Evolutionary conservation across 2,797 vertebrate genomes (phyloP).

Genomic region (Echeneis naucrates): DNA sequence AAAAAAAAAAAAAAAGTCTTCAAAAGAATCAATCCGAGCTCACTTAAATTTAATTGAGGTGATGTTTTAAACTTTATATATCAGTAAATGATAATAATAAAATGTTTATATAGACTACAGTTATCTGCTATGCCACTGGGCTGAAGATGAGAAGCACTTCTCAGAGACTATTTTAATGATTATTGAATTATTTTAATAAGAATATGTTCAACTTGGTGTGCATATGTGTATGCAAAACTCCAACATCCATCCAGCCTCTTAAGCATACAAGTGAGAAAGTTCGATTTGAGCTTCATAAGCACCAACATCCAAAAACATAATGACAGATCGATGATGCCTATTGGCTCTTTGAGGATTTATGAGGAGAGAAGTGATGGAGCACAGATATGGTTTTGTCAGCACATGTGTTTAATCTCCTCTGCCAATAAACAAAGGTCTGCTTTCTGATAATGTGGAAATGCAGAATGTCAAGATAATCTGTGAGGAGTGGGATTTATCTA

Average conservation of each 20-base stretch:
- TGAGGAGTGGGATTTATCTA: slow-evolving; percentile 53
- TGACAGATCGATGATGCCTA: slow-evolving; percentile 66
- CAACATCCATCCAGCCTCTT: background rate
- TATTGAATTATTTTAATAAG: too few relatives aligned
- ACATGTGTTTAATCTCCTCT: slow-evolving; percentile 54
- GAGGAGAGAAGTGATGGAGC: slow-evolving; percentile 40
- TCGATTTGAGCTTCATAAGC: slow-evolving; percentile 18
- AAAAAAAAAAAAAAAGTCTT: background rate
- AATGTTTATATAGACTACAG: background rate
- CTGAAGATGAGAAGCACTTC: background rate
- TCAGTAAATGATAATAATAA: background rate
- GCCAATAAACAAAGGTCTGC: slow-evolving; percentile 59
- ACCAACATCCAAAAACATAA: slow-evolving; percentile 48
- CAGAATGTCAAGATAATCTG: slow-evolving; percentile 50
- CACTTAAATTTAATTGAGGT: background rate
- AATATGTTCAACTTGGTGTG: too few relatives aligned
- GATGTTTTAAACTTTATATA: too few relatives aligned
- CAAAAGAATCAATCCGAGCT: background rate
- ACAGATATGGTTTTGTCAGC: slow-evolving; percentile 50
- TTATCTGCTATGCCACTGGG: background rate
- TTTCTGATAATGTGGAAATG: slow-evolving; percentile 35
- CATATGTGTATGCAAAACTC: background rate
- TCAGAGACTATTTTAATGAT: background rate
- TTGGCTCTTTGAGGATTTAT: slow-evolving; percentile 50
- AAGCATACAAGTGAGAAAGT: slow-evolving; percentile 1